Evolutionary conservation across 1,140 invertebrate species (phyloP).

Genomic region (Drosophila auraria): DNA sequence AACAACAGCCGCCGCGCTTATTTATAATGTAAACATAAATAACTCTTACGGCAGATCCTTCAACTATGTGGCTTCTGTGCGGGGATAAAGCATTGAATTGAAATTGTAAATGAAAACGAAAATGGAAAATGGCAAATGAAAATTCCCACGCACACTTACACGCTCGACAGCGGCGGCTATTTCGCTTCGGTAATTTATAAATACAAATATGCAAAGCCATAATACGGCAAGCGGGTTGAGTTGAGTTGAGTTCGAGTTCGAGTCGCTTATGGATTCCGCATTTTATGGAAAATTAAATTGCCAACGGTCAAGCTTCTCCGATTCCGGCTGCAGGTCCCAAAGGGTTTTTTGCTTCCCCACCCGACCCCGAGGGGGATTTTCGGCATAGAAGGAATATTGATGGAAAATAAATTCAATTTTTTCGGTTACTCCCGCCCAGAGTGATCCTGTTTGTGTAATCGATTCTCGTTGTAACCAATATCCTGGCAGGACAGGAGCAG

Average conservation of each 20-base stretch:
- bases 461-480: conserved; percentile 24
- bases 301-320: conserved; percentile 29
- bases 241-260: conserved; percentile 22
- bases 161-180: conserved; percentile 15
- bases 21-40: conserved; percentile 51
- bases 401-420: conserved; percentile 72
- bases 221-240: conserved; percentile 34
- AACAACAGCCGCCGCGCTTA: conserved; percentile 14
- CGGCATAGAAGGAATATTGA: conserved; percentile 58
- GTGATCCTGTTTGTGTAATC: conserved; percentile 34
- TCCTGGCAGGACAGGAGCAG: conserved; percentile 12
- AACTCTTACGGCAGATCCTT: conserved; percentile 47
- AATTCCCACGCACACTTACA: conserved; percentile 38
- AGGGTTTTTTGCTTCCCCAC: conserved; percentile 7
- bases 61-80: conserved; percentile 39
- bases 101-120: conserved; percentile 71
- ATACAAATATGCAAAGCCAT: conserved; percentile 57
- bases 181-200: conserved; percentile 64
- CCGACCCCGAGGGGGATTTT: background rate
- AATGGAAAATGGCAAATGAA: conserved; percentile 41
- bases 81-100: conserved; percentile 57
- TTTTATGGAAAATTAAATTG: conserved; percentile 52
- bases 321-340: conserved; percentile 7
- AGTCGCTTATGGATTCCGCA: conserved; percentile 11
- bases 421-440: conserved; percentile 2